phyloP scores from a whole-genome alignment of 2,888 invertebrate genomes.

The Limnephilus lunatus region DNA sequence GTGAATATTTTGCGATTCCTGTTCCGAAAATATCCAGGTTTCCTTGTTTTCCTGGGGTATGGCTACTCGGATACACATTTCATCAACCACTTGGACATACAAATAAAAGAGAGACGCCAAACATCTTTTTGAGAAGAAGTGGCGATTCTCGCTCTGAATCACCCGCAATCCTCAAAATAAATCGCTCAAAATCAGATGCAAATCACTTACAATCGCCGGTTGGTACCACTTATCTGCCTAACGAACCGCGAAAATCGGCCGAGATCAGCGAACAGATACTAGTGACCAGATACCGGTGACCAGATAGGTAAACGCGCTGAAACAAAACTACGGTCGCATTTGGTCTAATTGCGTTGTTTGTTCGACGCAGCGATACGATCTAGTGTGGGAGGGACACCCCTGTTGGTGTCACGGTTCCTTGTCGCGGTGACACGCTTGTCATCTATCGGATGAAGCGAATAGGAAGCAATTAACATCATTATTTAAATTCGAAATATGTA shows the following conservation, averaged over 20 bases:
- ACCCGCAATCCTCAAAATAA: background rate
- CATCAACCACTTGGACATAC: background rate
- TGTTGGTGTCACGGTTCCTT: background rate
- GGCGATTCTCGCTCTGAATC: background rate
- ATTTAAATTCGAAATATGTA: background rate
- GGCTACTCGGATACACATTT: background rate
- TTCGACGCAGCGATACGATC: background rate
- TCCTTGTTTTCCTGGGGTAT: background rate
- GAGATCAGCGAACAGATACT: background rate
- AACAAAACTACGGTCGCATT: constrained; percentile 12
- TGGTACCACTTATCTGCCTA: constrained; percentile 13
- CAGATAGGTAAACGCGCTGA: background rate
- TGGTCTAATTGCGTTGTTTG: constrained; percentile 27
- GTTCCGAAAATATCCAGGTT: background rate
- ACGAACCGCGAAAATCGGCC: constrained; percentile 35
- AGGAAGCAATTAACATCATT: background rate
- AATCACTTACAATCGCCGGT: background rate
- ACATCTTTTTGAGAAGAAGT: background rate
- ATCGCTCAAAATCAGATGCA: constrained; percentile 2
- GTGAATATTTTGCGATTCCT: too few species aligned
- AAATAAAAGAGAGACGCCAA: background rate
- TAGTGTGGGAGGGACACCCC: background rate
- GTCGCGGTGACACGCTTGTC: constrained; percentile 1
- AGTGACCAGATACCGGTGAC: background rate
- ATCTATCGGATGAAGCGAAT: background rate